A percentile compares a stretch with the other conserved stretches of the same genome.
Conservation (phyloP, 2,797 vertebrate genomes). For the Channa striata region DNA sequence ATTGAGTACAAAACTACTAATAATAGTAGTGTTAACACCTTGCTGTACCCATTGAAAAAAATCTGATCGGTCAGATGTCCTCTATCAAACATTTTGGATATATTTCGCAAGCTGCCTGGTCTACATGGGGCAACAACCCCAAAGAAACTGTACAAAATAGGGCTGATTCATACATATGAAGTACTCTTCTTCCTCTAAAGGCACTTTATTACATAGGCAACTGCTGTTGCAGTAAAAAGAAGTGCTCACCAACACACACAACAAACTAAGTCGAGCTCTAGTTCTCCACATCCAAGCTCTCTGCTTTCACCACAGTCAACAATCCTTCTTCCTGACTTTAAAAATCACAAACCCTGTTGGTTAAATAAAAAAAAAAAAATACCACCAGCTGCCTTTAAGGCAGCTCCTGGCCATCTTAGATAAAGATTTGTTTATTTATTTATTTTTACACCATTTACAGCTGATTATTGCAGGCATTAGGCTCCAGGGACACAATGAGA, state of each 20-base stretch:
- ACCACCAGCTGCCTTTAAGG: slow-evolving; percentile 41
- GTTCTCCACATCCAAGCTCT: not conserved
- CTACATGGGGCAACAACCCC: slow-evolving; percentile 17
- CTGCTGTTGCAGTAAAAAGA: not conserved
- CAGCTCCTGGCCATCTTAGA: slow-evolving; percentile 39
- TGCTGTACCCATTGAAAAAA: not conserved
- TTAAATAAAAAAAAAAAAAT: slow-evolving; percentile 30
- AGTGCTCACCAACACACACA: too few relatives aligned
- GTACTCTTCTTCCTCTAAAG: not conserved
- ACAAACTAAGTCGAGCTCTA: too few relatives aligned
- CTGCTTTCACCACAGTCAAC: not conserved
- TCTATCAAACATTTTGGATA: not conserved
- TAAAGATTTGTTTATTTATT: slow-evolving; percentile 56
- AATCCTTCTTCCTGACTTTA: slow-evolving; percentile 6
- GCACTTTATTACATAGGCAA: slow-evolving; percentile 3
- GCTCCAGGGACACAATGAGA: slow-evolving; percentile 22
- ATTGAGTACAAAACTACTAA: slow-evolving; percentile 30
- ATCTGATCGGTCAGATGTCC: not conserved
- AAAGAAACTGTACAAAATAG: slow-evolving; percentile 7
- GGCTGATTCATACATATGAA: not conserved
- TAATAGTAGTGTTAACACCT: slow-evolving; percentile 23
- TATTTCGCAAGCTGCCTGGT: slow-evolving; percentile 28
- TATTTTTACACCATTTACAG: slow-evolving; percentile 38
- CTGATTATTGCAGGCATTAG: slow-evolving; percentile 40
- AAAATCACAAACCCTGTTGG: slow-evolving; percentile 22